Percentiles rank a stretch among this genome's conserved stretches.
These are phyloP conservation scores for Pelobates fuscus DNA, from an alignment of 2,113 vertebrate genomes.

Conservation along the genomic window DNA sequence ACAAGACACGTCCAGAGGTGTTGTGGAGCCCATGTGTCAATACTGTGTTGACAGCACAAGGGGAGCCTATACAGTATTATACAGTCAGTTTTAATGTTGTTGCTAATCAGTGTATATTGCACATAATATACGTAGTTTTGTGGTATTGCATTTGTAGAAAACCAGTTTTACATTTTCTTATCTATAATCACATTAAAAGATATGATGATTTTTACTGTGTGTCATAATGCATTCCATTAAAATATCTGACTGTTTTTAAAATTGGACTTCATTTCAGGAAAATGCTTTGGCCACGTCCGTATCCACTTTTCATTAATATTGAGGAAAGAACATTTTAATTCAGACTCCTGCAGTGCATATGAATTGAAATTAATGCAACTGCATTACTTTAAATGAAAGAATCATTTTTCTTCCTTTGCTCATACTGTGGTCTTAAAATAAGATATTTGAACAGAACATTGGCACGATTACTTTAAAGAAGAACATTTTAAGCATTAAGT, in stretches of 20 bases:
- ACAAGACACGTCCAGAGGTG: no score
- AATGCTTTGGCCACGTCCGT: conserved; percentile 58
- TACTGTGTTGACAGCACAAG: no score
- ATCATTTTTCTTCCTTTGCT: conserved; percentile 31
- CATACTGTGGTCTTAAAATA: conserved; percentile 24
- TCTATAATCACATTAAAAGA: neutral
- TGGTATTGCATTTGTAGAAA: no score
- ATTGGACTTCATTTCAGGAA: conserved; percentile 63
- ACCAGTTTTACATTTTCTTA: no score
- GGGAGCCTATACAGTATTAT: no score
- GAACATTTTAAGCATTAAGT: conserved; percentile 14
- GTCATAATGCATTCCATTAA: conserved; percentile 62
- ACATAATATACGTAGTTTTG: no score
- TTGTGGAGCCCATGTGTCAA: no score
- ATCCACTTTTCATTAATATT: conserved; percentile 67
- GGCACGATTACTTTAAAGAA: conserved; percentile 10
- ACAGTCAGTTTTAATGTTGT: no score
- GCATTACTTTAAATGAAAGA: conserved; percentile 25
- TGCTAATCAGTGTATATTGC: no score
- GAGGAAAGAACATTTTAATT: conserved; percentile 72
- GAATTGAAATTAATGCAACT: conserved; percentile 69
- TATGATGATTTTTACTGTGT: conserved; percentile 44
- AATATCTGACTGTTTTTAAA: conserved; percentile 61
- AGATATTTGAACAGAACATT: conserved; percentile 7
- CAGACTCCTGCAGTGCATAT: conserved; percentile 59